Conservation (phyloP, 2,797 vertebrate genomes). For the Tangara arthus region DNA sequence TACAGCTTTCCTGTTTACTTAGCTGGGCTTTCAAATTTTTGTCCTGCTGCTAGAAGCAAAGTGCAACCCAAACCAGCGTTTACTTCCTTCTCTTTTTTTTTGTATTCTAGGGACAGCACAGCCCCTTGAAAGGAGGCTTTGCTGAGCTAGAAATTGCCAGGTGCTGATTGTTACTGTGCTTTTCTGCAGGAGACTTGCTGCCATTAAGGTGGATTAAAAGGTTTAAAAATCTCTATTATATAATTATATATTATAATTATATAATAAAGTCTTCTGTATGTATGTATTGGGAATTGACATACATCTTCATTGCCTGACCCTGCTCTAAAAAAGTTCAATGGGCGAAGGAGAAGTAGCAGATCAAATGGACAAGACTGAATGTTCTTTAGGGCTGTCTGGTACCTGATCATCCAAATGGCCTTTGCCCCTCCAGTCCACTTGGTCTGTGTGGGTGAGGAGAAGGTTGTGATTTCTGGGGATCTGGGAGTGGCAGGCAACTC, state of each 20-base stretch:
- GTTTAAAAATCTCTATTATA: background rate
- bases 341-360: accelerated
- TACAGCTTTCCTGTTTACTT: background rate
- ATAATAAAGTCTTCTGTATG: background rate
- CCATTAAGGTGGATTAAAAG: background rate
- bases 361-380: background rate
- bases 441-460: background rate
- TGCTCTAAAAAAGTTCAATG: background rate
- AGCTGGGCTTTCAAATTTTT: background rate
- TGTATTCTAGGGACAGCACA: background rate
- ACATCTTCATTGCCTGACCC: background rate
- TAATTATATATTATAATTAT: background rate
- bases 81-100: background rate
- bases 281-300: background rate
- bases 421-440: background rate
- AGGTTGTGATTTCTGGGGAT: background rate
- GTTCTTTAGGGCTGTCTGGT: background rate
- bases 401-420: background rate
- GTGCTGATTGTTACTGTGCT: background rate
- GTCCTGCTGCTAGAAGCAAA: background rate
- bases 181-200: background rate
- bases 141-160: background rate
- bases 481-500: background rate
- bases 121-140: background rate
- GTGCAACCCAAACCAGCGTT: background rate